phyloP scores from a whole-genome alignment of 2,888 invertebrate species.

The Metellina segmentata region DNA sequence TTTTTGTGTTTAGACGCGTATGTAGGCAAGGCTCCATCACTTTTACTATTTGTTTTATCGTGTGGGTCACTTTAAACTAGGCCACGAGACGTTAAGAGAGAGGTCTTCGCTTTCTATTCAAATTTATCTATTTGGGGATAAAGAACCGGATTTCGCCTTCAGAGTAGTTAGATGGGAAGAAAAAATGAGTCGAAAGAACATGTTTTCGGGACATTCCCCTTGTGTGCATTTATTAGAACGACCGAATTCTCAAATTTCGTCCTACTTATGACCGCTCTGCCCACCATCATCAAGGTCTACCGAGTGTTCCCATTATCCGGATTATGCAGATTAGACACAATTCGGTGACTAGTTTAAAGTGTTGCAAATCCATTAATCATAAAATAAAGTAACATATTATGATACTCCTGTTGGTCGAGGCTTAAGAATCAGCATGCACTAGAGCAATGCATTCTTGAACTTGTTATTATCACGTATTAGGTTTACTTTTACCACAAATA shows the following conservation, averaged over 20 bases:
- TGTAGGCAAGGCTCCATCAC: background rate
- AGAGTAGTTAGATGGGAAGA: background rate
- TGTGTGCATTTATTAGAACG: constrained; percentile 30
- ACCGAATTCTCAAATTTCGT: constrained; percentile 45
- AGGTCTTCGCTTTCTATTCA: constrained; percentile 48
- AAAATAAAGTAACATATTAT: too few relatives aligned
- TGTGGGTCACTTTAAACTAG: constrained; percentile 60
- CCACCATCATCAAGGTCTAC: constrained; percentile 41
- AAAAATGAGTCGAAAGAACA: background rate
- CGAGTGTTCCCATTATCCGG: background rate
- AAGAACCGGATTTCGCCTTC: constrained; percentile 46
- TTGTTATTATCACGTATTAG: too few relatives aligned
- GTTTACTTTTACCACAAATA: too few relatives aligned
- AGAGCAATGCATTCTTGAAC: too few relatives aligned
- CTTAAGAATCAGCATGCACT: too few relatives aligned
- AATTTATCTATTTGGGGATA: constrained; percentile 49
- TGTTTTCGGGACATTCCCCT: constrained; percentile 51
- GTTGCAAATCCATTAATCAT: too few relatives aligned
- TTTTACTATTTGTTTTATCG: constrained; percentile 52
- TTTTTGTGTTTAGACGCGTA: constrained; percentile 18
- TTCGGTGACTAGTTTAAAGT: too few relatives aligned
- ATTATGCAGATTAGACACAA: background rate
- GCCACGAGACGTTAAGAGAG: constrained; percentile 13
- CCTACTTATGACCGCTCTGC: constrained; percentile 25
- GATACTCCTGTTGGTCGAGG: too few relatives aligned